Base-by-base conservation (phyloP, 1,140 invertebrate species). In the Lanistes nyassanus region DNA sequence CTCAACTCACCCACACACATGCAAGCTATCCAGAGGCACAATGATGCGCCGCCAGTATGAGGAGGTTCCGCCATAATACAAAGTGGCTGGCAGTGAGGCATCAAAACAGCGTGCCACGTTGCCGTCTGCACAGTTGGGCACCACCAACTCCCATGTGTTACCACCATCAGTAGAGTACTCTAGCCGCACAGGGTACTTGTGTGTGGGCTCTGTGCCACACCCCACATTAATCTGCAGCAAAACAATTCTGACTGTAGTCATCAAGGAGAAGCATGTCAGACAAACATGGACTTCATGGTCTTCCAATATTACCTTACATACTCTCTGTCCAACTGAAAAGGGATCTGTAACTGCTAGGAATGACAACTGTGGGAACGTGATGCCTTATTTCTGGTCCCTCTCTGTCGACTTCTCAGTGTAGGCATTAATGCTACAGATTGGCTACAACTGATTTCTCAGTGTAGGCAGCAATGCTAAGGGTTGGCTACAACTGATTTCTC, bases 151-250 rank as follows among this genome's bases (percentile, higher is more conserved):
- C 90, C 90, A 91, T 7, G 87, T 85, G 76, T 82, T 83, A 9
- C 89, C 89, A 29, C 84, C 83, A 82, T 90, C 88, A 21, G 81
- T 72, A 6, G 89, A 90, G 80, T 90, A 90, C 79, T 91, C 85
- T 16, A 91, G 77, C 29, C 81, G 76, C 4, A 91, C 84, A 29
- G 88, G 89, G 68, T 88, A 84, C 68, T 85, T 85, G 26, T 84
- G 75, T 9, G 82, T 85, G 11, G 86, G 79, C 21, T 86, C 83
- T 5, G 85, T 80, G 13, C 85, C 87, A 84, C 90, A 91, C 26
- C 90, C 90, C 53, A 90, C 88, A 78, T 89, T 90, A 11, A 91
- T 86, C 90, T 91, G 75, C 7, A 76, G 73, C 65, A 29, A 77
- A 58, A 80, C 42, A 19, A 23, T 31, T 34, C 31, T 4, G 7